Evolutionary conservation across 2,888 invertebrate species (phyloP), one percentile per base, ranked within the genome.

Genomic region (Oscheius myriophilus): DNA sequence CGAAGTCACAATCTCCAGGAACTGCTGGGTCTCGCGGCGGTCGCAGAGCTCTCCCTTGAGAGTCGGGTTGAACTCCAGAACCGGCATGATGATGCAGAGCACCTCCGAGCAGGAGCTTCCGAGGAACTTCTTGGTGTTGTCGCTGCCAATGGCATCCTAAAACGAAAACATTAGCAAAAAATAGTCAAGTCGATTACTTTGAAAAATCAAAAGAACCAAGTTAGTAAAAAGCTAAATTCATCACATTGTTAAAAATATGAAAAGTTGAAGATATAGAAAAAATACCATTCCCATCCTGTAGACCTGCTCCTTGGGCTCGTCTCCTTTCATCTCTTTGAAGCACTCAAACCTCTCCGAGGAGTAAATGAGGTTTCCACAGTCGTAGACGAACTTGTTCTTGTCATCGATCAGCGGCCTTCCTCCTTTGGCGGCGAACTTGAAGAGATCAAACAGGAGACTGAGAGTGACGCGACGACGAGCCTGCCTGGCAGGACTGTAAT

Each of bases 1-100:
- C 0, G 52, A 52, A 16, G 67, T 67, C 12, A 67, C 26, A 4
- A 67, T 26, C n/a, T 67, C 67, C 16, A 67, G 52, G 41, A 61
- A 59, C 51, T 67, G 67, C 51, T 52, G 52, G 3, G 61, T 51
- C 18, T 53, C 67, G 39, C 67, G 58, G n/a, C 26, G 33, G 16
- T 52, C 59, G 16, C 52, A 43, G 23, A 43, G 18, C 9, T 23
- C 26, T 33, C n/a, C n/a, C 3, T 25, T 16, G 16, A 43, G 26
- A 1, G 49, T 43, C 16, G 54, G 41, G 6, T n/a, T 12, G 23
- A 65, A 55, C 21, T 25, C 12, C n/a, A 65, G 25, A 1, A 43
- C 54, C 4, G 46, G 33, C 18, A 41, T 21, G 25, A 65, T 41
- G 12, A 16, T 42, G 18, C 54, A 9, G 18, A 52, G 14, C 18